Base-by-base conservation (phyloP, 2,888 invertebrate species). In the Heteromurus nitidus region DNA sequence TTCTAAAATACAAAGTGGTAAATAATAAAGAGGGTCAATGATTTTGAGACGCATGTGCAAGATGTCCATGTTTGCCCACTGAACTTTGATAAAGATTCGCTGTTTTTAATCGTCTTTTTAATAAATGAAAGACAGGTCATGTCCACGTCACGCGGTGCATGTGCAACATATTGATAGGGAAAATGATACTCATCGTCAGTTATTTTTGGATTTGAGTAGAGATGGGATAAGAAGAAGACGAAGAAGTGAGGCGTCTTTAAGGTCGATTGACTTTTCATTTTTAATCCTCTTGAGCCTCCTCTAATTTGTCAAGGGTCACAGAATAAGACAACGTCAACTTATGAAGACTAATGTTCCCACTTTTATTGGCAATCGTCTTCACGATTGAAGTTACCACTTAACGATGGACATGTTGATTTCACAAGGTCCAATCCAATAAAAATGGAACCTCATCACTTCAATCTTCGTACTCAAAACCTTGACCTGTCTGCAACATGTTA, bases 11-110 rank as follows among this genome's bases (percentile, higher is more conserved):
- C 3, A 24, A 16, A 22, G 22, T 55, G 36, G 20, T 22, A 53
- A 53, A 11, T 18, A 64, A 73, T 73, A 62, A 73, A 64, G 62
- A 62, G 58, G 73, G 73, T 73, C 73, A 73, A 73, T 73, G 73
- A 73, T 73, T 73, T 60, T 24, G 30, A 31, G 22, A 58, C 31
- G 22, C 26, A 50, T n/a, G 50, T 18, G n/a, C 9, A 50, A 50
- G 50, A 13, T n/a, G 50, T 50, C n/a, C 9, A 13, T 50, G 5
- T 50, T 50, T 50, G 13, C 5, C 5, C 7, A 22, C 55, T 50
- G 50, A 7, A 55, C 7, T 22, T 55, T 9, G 7, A 55, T 55
- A 7, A 3, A 20, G 3, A 22, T 22, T 55, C 55, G 24, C 22
- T 3, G 7, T 55, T 22, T 55, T 36, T 13, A 36, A 36, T 9